Evolutionary conservation across 2,888 invertebrate genomes (phyloP), one percentile per base, ranked within the genome.

Genomic region (Macaria notata): DNA sequence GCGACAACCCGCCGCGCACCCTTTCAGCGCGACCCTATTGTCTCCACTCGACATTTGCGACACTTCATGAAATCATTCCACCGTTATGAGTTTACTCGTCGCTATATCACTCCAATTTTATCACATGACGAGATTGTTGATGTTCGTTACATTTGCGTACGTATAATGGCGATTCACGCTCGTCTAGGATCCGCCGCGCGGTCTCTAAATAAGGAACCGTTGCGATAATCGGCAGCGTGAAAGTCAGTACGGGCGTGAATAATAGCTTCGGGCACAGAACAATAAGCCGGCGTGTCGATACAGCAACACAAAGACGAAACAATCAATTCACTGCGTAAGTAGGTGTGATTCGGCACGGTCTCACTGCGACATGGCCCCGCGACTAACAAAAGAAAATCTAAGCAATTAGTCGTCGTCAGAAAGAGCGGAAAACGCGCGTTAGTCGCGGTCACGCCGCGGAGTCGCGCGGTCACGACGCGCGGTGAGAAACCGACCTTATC

Each of bases 331-430:
- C 79, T 75, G 81, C 82, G 87, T 89, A 90, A 91, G 90, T 91
- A 91, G 88, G 89, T 86, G 88, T 76, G 80, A 91, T 90, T 89
- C 84, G 90, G 78, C 81, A 85, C 86, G 90, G 88, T 81, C 84
- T 75, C 79, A 78, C 81, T 81, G 74, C 84, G 83, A 77, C 81
- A 81, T 81, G 83, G 86, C 86, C 83, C 86, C 90, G 88, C 85
- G 87, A 89, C 89, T 86, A 90, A 89, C 90, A 88, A 90, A 90
- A 89, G 90, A 86, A 91, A 90, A 90, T 89, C 88, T 88, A 88
- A 90, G 90, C 90, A 91, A 91, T 91, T 91, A 91, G 89, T 89
- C 90, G 90, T 84, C 89, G 88, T 84, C 87, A 84, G 90, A 88
- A 91, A 91, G 89, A 90, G 90, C 90, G 90, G 90, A 90, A 91